Evolutionary conservation across 30 jellyfish, hydroid and myxozoan species (phyloP).

Genomic region (Hydractinia echinata): DNA sequence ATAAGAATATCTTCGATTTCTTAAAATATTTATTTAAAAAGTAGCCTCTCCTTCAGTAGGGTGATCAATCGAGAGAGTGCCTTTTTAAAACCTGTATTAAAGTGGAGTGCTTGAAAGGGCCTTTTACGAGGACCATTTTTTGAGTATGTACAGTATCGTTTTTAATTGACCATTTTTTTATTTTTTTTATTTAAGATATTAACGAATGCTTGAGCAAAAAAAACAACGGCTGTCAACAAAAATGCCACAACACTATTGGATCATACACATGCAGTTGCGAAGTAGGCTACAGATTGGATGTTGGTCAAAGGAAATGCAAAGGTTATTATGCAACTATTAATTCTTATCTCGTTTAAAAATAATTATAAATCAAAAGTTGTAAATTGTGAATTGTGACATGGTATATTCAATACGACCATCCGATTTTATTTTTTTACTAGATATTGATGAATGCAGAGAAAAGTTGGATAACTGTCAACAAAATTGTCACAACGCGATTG

Average conservation of each 20-base stretch:
- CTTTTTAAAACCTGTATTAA: no score
- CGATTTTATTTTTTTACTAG: not conserved
- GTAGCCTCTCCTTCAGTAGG: no score
- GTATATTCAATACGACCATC: no score
- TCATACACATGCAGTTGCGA: conserved; percentile 11
- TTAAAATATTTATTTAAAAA: no score
- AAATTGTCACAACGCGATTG: conserved; percentile 2
- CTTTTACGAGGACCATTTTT: no score
- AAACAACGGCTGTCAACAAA: not conserved
- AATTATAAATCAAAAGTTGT: not conserved
- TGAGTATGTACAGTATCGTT: no score
- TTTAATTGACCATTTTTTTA: no score
- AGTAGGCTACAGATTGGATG: not conserved
- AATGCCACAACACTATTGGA: conserved; percentile 4
- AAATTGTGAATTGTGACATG: not conserved
- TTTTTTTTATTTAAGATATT: not conserved
- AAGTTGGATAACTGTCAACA: not conserved
- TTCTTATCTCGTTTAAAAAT: no score
- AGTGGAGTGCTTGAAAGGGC: no score
- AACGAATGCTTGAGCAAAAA: not conserved
- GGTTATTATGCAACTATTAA: no score
- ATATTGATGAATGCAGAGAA: conserved; percentile 18
- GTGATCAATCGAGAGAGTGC: no score
- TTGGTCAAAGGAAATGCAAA: not conserved
- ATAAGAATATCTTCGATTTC: no score